A percentile compares a stretch with the other conserved stretches of the same genome.
Evolutionary conservation across 23 tunicate genomes (phyloP).

Genomic region (Pegea sp.): DNA sequence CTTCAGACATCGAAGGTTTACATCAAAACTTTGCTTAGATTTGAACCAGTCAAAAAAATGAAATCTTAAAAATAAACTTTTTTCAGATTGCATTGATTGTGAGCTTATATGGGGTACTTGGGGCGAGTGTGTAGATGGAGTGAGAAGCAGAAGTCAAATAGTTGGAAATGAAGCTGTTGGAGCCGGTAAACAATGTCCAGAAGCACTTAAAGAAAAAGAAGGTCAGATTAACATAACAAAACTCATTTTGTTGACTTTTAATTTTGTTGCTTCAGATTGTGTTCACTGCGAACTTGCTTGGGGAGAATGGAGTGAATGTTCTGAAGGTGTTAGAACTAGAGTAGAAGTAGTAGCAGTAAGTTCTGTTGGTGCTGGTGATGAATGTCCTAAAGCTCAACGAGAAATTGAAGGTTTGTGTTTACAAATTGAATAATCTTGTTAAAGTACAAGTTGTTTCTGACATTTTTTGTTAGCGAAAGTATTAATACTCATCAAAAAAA

Average conservation of each 20-base stretch:
- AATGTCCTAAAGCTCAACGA: slow-evolving; percentile 11
- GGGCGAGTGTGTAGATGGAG: slow-evolving; percentile 14
- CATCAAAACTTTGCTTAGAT: too few species aligned
- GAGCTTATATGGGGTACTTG: slow-evolving; percentile 30
- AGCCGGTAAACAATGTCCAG: slow-evolving; percentile 28
- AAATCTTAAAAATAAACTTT: too few species aligned
- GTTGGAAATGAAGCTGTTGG: slow-evolving; percentile 8
- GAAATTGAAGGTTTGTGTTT: slow-evolving; percentile 30
- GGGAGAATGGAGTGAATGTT: slow-evolving; percentile 51
- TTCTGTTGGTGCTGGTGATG: slow-evolving; percentile 51
- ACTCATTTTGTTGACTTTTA: too few species aligned
- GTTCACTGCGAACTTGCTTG: slow-evolving; percentile 42
- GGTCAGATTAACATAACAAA: too few species aligned
- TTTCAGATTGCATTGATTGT: slow-evolving; percentile 26
- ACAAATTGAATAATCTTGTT: too few species aligned
- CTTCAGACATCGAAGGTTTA: slow-evolving; percentile 10
- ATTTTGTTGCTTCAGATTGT: too few species aligned
- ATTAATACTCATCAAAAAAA: too few species aligned
- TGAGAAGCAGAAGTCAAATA: slow-evolving; percentile 6
- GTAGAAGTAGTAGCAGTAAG: slow-evolving; percentile 4
- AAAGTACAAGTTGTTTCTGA: too few species aligned
- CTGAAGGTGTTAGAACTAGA: slow-evolving; percentile 16
- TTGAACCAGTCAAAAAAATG: too few species aligned
- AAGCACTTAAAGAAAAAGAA: too few species aligned
- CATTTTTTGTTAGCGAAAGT: too few species aligned